Percentiles rank a stretch among this genome's conserved stretches.
These are phyloP conservation scores for Bombus waltoni DNA, from an alignment of 1,140 invertebrate species.

Conservation along the genomic window DNA sequence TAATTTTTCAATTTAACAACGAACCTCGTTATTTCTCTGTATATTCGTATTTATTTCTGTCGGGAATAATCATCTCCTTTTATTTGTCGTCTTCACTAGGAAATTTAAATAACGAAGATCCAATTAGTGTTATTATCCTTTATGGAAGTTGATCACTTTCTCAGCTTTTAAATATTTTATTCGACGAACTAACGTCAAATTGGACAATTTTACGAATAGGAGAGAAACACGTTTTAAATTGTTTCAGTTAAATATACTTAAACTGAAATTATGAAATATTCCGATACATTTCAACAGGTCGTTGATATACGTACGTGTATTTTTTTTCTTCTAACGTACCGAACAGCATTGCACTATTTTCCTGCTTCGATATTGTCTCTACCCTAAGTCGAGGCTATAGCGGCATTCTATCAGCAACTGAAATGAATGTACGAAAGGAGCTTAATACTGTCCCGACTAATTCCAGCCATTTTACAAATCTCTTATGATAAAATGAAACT, in stretches of 20 bases:
- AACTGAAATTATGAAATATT: background rate
- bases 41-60: background rate
- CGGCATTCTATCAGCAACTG: background rate
- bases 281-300: slow-evolving; percentile 67
- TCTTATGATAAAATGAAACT: slow-evolving; percentile 37
- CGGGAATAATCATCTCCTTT: background rate
- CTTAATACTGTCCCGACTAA: background rate
- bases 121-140: background rate
- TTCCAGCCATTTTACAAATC: background rate
- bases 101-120: background rate
- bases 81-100: background rate
- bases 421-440: slow-evolving; percentile 19
- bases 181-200: background rate
- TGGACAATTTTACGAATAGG: background rate
- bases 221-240: background rate
- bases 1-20: background rate
- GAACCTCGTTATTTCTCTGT: background rate
- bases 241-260: background rate
- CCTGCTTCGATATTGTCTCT: slow-evolving; percentile 9
- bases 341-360: background rate
- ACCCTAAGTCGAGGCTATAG: background rate
- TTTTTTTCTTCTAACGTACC: slow-evolving; percentile 45
- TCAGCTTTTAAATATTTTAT: background rate
- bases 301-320: slow-evolving; percentile 57
- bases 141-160: background rate